Base-by-base conservation (phyloP, 1,140 invertebrate species). In the Aphis gossypii region DNA sequence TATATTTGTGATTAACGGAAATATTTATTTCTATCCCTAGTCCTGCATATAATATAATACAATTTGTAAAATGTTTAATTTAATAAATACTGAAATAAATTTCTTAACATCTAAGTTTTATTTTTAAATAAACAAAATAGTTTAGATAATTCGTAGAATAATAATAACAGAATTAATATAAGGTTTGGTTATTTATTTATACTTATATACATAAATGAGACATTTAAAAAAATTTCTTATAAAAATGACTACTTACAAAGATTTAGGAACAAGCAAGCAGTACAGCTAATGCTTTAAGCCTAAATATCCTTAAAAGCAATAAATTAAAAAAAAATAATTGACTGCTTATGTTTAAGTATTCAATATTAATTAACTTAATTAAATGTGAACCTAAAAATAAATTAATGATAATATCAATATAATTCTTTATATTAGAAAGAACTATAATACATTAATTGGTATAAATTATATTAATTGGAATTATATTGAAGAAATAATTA, bases 371-470 rank as follows among this genome's bases (percentile, higher is more conserved):
- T 76, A 68, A 76, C 60, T 91, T 44, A 91, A 68, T 38, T 91
- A 88, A 88, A 25, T 92, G 44, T 83, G 44, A 35, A 83, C 44
- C 44, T 76, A 92, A 82, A 82, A 91, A 92, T 89, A 35, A 89
- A 54, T 89, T 88, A 76, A 82, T 92, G 76, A 35, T 91, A 46
- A 92, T 92, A 92, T 48, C 35, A 94, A 89, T 56, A 94, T 48
- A 60, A 76, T 68, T 25, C 38, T 35, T 76, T 82, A 83, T 56
- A 90, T 92, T 83, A 82, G 6, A 91, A 92, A 83, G 51, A 93
- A 41, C 68, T 90, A 93, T 68, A 89, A 93, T 93, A 93, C 87
- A 89, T 51, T 82, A 56, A 41, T 76, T 35, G 60, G 60, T 76
- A 76, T 76, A 76, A 76, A 76, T 76, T 76, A 76, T 76, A 76